A percentile compares a stretch with the other conserved stretches of the same genome.
Evolutionary conservation across 2,113 vertebrate species (phyloP).

Genomic region (Zosterops japonicus): DNA sequence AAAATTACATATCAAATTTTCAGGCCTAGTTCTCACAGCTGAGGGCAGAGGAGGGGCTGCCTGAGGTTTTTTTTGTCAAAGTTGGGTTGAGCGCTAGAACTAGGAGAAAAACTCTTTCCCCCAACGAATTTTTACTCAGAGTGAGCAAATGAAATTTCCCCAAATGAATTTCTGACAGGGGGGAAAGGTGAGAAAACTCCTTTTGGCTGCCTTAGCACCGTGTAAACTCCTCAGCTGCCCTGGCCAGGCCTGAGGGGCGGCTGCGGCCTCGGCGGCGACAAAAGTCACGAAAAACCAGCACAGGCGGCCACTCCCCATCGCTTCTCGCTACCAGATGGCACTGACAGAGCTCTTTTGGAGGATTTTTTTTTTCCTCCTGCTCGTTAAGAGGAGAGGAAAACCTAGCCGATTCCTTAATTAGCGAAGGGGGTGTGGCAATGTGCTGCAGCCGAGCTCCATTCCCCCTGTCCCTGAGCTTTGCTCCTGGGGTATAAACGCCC

Average conservation of each 20-base stretch:
- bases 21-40: conserved; percentile 12
- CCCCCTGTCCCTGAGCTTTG: background rate
- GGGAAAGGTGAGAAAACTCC: background rate
- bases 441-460: background rate
- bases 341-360: rapidly evolving
- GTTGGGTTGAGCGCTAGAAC: background rate
- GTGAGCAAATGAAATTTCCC: background rate
- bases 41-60: background rate
- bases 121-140: background rate
- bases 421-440: rapidly evolving
- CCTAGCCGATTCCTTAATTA: background rate
- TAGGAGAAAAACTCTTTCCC: background rate
- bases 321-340: background rate
- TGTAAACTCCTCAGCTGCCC: background rate
- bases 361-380: background rate
- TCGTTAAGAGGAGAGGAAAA: background rate
- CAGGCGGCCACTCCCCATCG: rapidly evolving
- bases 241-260: rapidly evolving
- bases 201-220: background rate
- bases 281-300: background rate
- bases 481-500: rapidly evolving
- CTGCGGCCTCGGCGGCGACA: rapidly evolving
- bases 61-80: background rate
- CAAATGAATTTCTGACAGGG: background rate
- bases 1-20: background rate